Conservation (phyloP, 2,113 vertebrate genomes). For the Saccopteryx leptura region DNA sequence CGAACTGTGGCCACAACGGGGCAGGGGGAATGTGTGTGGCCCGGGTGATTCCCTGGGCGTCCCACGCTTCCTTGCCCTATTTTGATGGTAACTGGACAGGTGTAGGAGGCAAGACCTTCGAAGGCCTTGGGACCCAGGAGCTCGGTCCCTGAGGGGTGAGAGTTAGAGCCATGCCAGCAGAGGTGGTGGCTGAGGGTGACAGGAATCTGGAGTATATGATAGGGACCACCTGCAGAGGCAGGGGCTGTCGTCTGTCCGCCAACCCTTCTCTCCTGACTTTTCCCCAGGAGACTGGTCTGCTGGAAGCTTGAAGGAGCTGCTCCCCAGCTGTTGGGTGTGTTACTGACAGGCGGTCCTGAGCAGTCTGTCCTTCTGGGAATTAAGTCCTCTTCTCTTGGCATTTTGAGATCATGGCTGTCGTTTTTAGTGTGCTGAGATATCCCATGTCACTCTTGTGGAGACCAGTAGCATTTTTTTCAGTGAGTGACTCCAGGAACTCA, state of each 20-base stretch:
- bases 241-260: background rate
- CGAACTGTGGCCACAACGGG: background rate
- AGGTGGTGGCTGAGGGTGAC: background rate
- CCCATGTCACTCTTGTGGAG: no score
- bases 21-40: background rate
- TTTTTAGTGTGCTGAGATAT: background rate
- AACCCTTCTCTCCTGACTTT: background rate
- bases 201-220: background rate
- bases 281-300: background rate
- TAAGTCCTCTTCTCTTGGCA: background rate
- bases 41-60: background rate
- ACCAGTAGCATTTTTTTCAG: no score
- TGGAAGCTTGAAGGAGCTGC: background rate
- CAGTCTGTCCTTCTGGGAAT: background rate
- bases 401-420: background rate
- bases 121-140: background rate
- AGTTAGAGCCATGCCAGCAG: background rate
- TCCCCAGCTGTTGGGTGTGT: background rate
- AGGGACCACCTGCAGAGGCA: background rate
- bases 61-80: background rate
- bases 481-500: no score
- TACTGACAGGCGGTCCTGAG: background rate
- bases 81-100: background rate
- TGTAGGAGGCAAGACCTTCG: background rate
- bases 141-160: background rate